phyloP scores from a whole-genome alignment of 2,113 vertebrate species.

The Lethenteron reissneri region DNA sequence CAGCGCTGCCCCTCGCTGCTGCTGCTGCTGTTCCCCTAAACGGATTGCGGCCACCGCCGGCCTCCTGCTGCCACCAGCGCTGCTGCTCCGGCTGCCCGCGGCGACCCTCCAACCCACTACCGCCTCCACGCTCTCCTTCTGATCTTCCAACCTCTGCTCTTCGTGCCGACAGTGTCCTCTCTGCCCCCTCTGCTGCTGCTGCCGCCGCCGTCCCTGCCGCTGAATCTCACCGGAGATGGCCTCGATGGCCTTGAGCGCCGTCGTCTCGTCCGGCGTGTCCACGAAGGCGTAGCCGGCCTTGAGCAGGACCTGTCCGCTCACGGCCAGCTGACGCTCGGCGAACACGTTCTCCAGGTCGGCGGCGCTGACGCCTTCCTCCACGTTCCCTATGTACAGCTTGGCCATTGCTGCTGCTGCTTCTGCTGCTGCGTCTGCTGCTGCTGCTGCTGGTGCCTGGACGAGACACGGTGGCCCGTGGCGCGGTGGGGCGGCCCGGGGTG shows the following conservation, averaged over 20 bases:
- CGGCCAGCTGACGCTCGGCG: slow-evolving; percentile 49
- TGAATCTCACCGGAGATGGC: slow-evolving; percentile 55
- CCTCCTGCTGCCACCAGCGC: too few relatives aligned
- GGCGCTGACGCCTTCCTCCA: slow-evolving; percentile 69
- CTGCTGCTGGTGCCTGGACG: too few relatives aligned
- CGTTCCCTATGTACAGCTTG: slow-evolving; percentile 82
- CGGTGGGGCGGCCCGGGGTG: too few relatives aligned
- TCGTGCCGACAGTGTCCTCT: not conserved
- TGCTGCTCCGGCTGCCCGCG: too few relatives aligned
- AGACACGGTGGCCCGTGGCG: too few relatives aligned
- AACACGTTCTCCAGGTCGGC: slow-evolving; percentile 73
- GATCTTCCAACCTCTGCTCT: not conserved
- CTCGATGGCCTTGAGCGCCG: slow-evolving; percentile 76
- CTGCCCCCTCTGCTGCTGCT: not conserved
- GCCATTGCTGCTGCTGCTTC: slow-evolving; percentile 27
- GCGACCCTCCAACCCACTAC: too few relatives aligned
- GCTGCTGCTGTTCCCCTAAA: too few relatives aligned
- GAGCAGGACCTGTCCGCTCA: slow-evolving; percentile 54
- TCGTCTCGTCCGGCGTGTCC: slow-evolving; percentile 74
- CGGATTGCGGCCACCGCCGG: too few relatives aligned
- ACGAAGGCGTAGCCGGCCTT: slow-evolving; percentile 85
- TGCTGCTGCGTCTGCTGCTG: too few relatives aligned
- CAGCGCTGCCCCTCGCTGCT: too few relatives aligned
- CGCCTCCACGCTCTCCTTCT: not conserved
- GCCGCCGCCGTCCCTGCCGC: not conserved